Evolutionary conservation across 2,797 vertebrate genomes (phyloP).

Genomic region (Hephaestus fuliginosus): DNA sequence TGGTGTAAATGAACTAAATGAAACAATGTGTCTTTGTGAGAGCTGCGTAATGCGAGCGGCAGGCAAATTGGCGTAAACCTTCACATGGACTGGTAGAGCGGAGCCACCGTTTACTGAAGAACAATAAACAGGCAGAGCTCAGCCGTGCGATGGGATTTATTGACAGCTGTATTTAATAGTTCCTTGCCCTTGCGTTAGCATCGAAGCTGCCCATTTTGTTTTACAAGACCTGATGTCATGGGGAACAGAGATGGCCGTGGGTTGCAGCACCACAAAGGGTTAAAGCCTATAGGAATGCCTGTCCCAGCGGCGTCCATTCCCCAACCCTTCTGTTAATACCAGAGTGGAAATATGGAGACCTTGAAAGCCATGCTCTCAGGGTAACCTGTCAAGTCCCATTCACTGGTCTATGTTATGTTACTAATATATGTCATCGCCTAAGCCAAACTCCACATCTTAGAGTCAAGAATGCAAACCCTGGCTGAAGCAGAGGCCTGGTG

Average conservation of each 20-base stretch:
- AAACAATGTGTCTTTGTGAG: conserved; percentile 72
- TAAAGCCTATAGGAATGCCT: conserved; percentile 76
- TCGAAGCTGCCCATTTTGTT: conserved; percentile 69
- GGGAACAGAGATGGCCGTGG: conserved; percentile 42
- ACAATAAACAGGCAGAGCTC: conserved; percentile 78
- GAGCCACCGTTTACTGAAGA: conserved; percentile 79
- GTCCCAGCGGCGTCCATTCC: conserved; percentile 69
- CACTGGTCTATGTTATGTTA: conserved; percentile 83
- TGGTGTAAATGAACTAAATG: conserved; percentile 65
- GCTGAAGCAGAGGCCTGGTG: conserved; percentile 78
- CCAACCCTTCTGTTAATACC: conserved; percentile 73
- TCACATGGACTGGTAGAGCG: conserved; percentile 46
- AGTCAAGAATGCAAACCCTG: conserved; percentile 84
- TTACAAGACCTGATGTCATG: conserved; percentile 80
- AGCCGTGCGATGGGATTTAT: conserved; percentile 70
- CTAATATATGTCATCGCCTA: conserved; percentile 86
- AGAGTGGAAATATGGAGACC: conserved; percentile 86
- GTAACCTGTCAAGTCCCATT: conserved; percentile 87
- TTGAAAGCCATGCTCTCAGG: conserved; percentile 84
- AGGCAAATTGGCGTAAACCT: conserved; percentile 52
- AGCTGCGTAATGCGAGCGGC: conserved; percentile 53
- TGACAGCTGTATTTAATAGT: conserved; percentile 83
- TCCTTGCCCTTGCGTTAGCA: conserved; percentile 55
- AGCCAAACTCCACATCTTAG: conserved; percentile 85
- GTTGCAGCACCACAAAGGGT: conserved; percentile 64